Evolutionary conservation across 1,140 invertebrate species (phyloP).

Genomic region (Zaprionus ghesquierei): DNA sequence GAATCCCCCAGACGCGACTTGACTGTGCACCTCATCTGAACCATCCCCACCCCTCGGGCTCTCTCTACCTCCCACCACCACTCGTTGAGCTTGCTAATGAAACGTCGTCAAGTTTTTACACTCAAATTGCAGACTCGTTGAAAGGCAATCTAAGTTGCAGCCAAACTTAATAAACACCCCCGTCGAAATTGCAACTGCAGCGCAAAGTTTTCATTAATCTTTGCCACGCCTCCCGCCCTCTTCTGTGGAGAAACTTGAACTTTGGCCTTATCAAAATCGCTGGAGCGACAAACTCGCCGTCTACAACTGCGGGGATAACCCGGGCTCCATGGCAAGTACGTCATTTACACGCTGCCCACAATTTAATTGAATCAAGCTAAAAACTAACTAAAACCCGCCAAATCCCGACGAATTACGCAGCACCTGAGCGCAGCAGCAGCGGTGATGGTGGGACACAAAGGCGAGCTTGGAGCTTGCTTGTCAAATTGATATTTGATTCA

Average conservation of each 20-base stretch:
- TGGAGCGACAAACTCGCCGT: background rate
- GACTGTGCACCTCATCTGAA: conserved; percentile 5
- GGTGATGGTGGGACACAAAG: too few relatives aligned
- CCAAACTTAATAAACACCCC: conserved; percentile 64
- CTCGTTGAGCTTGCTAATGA: conserved; percentile 56
- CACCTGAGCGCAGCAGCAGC: conserved; percentile 67
- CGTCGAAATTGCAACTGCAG: conserved; percentile 49
- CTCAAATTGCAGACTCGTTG: conserved; percentile 43
- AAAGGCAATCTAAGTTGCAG: conserved; percentile 70
- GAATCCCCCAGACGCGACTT: conserved; percentile 63
- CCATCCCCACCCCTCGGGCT: background rate
- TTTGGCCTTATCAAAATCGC: conserved; percentile 52
- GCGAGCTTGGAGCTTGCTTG: conserved; percentile 62
- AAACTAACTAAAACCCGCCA: conserved; percentile 5
- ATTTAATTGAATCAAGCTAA: conserved; percentile 76
- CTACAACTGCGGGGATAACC: background rate
- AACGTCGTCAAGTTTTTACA: conserved; percentile 75
- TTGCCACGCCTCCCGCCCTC: conserved; percentile 3
- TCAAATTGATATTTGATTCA: conserved; percentile 82
- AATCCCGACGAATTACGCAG: conserved; percentile 13
- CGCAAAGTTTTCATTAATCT: conserved; percentile 73
- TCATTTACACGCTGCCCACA: conserved; percentile 72
- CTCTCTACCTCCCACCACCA: background rate
- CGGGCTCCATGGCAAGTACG: conserved; percentile 30
- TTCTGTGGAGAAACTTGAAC: conserved; percentile 29